Conservation (phyloP, 1,140 invertebrate species). For the Tetragnatha versicolor region DNA sequence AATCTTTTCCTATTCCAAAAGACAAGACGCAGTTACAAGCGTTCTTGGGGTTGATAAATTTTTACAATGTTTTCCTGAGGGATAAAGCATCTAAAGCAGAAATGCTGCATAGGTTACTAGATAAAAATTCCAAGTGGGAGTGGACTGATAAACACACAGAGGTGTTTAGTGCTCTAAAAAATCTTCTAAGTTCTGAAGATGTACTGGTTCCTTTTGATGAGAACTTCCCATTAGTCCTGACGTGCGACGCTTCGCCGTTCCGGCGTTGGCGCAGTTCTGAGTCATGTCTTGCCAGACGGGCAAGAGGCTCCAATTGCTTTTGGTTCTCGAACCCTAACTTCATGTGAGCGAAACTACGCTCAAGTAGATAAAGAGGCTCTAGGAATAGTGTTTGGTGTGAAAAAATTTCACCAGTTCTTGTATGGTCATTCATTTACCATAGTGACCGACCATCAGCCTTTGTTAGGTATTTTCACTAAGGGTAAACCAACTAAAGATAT, state of each 20-base stretch:
- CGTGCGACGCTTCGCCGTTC: neutral
- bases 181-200: neutral
- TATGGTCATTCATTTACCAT: too few species aligned
- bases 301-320: too few species aligned
- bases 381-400: too few species aligned
- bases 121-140: neutral
- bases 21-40: neutral
- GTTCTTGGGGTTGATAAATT: neutral
- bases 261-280: too few species aligned
- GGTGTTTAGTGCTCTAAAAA: neutral
- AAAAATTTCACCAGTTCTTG: too few species aligned
- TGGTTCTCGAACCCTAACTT: too few species aligned
- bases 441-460: too few species aligned
- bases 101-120: neutral
- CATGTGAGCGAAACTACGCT: too few species aligned
- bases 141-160: neutral
- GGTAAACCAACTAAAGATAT: too few species aligned
- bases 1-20: neutral
- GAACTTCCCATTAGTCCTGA: neutral
- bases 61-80: neutral
- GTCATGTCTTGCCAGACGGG: too few species aligned
- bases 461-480: too few species aligned
- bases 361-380: too few species aligned
- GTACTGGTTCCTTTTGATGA: neutral
- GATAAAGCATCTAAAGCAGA: neutral